Evolutionary conservation across 2,797 vertebrate species (phyloP).

Genomic region (Erithacus rubecula): DNA sequence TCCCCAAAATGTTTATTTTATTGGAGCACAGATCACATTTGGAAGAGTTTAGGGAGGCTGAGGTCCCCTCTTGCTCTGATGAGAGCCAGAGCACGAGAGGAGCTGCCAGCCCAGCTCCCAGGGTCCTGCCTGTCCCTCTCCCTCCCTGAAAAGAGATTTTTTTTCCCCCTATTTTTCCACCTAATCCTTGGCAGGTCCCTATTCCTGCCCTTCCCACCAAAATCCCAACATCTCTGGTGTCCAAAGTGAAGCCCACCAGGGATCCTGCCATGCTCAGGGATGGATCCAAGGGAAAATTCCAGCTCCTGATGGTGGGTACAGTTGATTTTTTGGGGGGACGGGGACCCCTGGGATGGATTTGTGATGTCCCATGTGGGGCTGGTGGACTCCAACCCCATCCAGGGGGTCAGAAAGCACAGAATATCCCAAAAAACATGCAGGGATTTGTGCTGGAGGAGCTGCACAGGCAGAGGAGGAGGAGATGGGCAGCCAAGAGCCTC

Average conservation of each 20-base stretch:
- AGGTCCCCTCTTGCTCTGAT: background rate
- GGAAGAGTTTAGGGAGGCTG: conserved; percentile 50
- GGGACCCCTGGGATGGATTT: background rate
- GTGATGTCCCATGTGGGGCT: background rate
- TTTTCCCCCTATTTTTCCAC: fast-evolving
- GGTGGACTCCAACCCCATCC: background rate
- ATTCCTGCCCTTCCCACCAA: background rate
- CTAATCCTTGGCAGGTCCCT: background rate
- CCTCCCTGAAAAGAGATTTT: background rate
- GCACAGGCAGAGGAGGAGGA: background rate
- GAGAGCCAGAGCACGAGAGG: background rate
- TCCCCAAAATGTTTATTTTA: conserved; percentile 55
- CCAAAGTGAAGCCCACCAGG: fast-evolving
- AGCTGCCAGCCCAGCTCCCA: background rate
- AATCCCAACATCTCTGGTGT: background rate
- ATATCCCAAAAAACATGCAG: background rate
- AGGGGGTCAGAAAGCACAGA: background rate
- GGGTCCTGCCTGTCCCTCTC: background rate
- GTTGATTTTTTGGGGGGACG: background rate
- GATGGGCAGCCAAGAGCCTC: background rate
- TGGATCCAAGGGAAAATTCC: background rate
- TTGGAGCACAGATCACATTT: conserved; percentile 34
- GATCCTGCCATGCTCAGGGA: background rate
- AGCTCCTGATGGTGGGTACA: fast-evolving
- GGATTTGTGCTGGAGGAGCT: background rate